Conservation (phyloP, 2,113 vertebrate species). For the Dromas ardeola region DNA sequence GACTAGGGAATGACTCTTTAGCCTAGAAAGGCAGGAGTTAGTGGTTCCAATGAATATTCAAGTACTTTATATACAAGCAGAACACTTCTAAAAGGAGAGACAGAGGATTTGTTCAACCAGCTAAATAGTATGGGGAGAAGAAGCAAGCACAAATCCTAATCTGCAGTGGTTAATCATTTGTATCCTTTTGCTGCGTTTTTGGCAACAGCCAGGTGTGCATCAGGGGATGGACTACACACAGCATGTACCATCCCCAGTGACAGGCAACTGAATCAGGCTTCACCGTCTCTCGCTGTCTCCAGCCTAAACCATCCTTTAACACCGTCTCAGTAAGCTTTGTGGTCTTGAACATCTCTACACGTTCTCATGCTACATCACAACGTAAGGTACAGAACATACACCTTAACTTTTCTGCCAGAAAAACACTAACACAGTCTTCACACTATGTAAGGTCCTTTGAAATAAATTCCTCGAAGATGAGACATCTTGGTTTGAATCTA, state of each 20-base stretch:
- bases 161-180: not conserved
- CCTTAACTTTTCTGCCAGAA: not conserved
- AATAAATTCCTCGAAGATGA: not conserved
- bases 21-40: not conserved
- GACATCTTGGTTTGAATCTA: not conserved
- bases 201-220: not conserved
- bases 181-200: not conserved
- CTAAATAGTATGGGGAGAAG: not conserved
- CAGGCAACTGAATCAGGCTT: not conserved
- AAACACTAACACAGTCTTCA: not conserved
- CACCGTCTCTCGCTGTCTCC: not conserved
- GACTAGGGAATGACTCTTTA: not conserved
- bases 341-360: not conserved
- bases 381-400: fast-evolving
- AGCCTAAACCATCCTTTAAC: not conserved
- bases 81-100: not conserved
- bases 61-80: not conserved
- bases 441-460: not conserved
- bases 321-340: not conserved
- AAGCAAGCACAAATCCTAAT: not conserved
- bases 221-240: not conserved
- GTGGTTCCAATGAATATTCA: not conserved
- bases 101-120: not conserved
- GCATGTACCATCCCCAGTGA: not conserved
- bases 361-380: not conserved